Percentiles rank a stretch among this genome's conserved stretches.
phyloP scores from a whole-genome alignment of 2,797 vertebrate genomes.

The Etheostoma nigrum region DNA sequence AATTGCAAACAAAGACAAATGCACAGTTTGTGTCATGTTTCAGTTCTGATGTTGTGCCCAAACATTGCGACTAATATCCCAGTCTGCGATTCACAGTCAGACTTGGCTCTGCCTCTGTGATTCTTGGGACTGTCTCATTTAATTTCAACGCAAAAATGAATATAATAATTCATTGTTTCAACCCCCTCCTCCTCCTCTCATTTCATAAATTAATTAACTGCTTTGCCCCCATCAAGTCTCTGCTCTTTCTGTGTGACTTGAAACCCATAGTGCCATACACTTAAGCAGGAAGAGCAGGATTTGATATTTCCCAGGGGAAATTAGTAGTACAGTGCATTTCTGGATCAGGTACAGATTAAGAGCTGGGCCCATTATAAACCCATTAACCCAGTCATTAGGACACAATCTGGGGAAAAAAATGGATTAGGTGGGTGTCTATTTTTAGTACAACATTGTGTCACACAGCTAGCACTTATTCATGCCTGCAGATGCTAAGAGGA shows the following conservation, averaged over 20 bases:
- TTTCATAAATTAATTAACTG: constrained; percentile 60
- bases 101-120: constrained; percentile 18
- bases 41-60: constrained; percentile 14
- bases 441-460: constrained; percentile 66
- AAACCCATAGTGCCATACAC: constrained; percentile 34
- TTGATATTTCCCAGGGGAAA: constrained; percentile 80
- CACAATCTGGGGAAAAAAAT: constrained; percentile 66
- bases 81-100: background rate
- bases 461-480: constrained; percentile 42
- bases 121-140: constrained; percentile 39
- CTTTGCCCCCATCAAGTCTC: constrained; percentile 36
- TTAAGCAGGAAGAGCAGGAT: constrained; percentile 52
- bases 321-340: constrained; percentile 79
- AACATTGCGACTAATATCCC: constrained; percentile 9
- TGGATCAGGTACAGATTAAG: constrained; percentile 81
- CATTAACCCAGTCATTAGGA: constrained; percentile 85
- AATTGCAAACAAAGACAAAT: background rate
- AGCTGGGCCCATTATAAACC: constrained; percentile 79
- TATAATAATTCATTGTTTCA: constrained; percentile 55
- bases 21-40: constrained; percentile 8
- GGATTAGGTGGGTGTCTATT: constrained; percentile 70
- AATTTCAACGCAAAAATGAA: constrained; percentile 55
- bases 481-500: constrained; percentile 20
- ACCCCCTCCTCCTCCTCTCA: constrained; percentile 19
- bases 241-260: constrained; percentile 33